A percentile compares a stretch with the other conserved stretches of the same genome.
These are phyloP conservation scores for Prinia subflava DNA, from an alignment of 2,113 vertebrate species.

Conservation along the genomic window DNA sequence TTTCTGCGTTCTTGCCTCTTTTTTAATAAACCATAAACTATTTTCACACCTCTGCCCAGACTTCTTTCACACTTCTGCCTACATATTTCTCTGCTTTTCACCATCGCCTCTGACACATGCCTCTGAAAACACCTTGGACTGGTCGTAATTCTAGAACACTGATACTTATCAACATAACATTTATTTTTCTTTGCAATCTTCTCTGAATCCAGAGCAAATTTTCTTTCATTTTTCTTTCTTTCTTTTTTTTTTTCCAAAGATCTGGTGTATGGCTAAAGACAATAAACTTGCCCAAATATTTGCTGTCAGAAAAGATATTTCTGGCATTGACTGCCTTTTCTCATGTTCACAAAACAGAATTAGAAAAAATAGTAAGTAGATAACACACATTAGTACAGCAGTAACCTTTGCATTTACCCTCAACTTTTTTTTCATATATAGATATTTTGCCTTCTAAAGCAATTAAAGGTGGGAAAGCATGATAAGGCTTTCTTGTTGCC, in stretches of 20 bases:
- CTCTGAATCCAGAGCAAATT: neutral
- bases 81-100: neutral
- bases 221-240: neutral
- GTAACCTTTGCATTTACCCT: neutral
- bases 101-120: neutral
- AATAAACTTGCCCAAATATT: neutral
- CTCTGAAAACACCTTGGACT: neutral
- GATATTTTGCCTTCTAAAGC: neutral
- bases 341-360: neutral
- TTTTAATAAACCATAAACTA: conserved; percentile 23
- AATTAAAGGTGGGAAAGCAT: neutral
- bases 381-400: neutral
- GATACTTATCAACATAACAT: neutral
- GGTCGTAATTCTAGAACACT: neutral
- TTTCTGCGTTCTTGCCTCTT: neutral
- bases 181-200: neutral
- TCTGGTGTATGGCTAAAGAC: neutral
- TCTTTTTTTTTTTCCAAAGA: neutral
- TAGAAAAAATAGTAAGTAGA: neutral
- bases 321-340: neutral
- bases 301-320: neutral
- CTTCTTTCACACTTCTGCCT: conserved; percentile 20
- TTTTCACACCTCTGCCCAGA: conserved; percentile 25
- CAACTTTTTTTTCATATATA: neutral
- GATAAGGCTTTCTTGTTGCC: neutral